These are phyloP conservation scores for Caradrina kadenii DNA, from an alignment of 2,888 invertebrate genomes.

Conservation along the genomic window DNA sequence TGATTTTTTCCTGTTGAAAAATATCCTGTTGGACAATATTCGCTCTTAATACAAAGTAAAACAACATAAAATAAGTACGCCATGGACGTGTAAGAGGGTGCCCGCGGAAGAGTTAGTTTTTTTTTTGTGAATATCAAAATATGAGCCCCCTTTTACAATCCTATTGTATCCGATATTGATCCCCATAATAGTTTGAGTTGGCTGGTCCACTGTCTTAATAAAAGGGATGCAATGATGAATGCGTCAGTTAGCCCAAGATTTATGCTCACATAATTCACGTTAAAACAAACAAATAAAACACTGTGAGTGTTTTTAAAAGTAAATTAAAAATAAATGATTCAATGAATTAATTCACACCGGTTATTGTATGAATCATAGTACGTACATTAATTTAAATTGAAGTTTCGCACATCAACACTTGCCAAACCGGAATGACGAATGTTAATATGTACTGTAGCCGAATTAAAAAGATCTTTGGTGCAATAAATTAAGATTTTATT, in stretches of 20 bases:
- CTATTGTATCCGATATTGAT: constrained; percentile 90
- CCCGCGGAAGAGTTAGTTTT: constrained; percentile 87
- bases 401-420: constrained; percentile 62
- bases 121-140: constrained; percentile 89
- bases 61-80: constrained; percentile 70
- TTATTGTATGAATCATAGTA: constrained; percentile 58
- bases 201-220: constrained; percentile 87
- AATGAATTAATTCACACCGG: constrained; percentile 52
- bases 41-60: constrained; percentile 74
- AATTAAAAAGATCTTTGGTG: constrained; percentile 27
- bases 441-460: constrained; percentile 17
- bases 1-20: constrained; percentile 80
- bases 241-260: constrained; percentile 65
- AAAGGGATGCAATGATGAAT: constrained; percentile 83
- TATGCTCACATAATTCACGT: constrained; percentile 63
- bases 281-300: constrained; percentile 59
- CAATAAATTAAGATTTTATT: constrained; percentile 36
- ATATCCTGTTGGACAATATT: constrained; percentile 78
- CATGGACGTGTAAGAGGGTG: constrained; percentile 71
- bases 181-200: constrained; percentile 88
- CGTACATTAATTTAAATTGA: constrained; percentile 61
- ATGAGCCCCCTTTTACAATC: constrained; percentile 90
- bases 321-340: constrained; percentile 54
- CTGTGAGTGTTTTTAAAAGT: constrained; percentile 27
- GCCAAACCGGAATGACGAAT: constrained; percentile 65